phyloP scores from a whole-genome alignment of 2,113 vertebrate species.

The Pteropus alecto region DNA sequence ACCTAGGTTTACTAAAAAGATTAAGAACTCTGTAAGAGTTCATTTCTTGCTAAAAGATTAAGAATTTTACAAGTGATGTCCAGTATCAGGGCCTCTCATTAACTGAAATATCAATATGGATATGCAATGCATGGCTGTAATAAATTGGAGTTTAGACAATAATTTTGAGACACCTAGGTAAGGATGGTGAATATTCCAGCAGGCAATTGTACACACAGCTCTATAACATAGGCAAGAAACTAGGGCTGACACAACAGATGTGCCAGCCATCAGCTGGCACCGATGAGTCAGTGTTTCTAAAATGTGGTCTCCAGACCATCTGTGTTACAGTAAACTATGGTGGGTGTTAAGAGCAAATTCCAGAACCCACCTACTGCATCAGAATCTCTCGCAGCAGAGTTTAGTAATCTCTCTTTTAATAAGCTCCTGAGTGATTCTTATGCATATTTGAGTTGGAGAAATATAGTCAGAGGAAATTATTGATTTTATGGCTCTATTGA shows the following conservation, averaged over 20 bases:
- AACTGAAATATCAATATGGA: not conserved
- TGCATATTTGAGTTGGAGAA: not conserved
- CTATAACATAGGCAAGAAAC: not conserved
- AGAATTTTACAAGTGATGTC: no score
- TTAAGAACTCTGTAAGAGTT: no score
- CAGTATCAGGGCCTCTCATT: no score
- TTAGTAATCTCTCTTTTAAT: not conserved
- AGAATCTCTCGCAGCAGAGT: not conserved
- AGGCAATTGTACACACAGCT: not conserved
- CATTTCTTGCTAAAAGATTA: no score
- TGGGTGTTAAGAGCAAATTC: not conserved
- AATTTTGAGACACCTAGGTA: not conserved
- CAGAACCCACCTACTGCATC: not conserved
- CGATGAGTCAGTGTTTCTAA: conserved; percentile 64
- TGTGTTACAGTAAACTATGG: conserved; percentile 56
- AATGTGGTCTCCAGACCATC: conserved; percentile 50
- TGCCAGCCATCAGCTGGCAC: not conserved
- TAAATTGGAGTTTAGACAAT: not conserved
- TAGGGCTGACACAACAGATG: conserved; percentile 25
- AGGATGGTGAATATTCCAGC: not conserved
- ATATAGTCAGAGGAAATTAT: not conserved
- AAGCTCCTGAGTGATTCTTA: not conserved
- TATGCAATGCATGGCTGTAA: not conserved
- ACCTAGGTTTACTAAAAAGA: no score
- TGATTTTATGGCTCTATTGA: not conserved